Base-by-base conservation (phyloP, 2,797 vertebrate species). In the Cyclura pinguis region DNA sequence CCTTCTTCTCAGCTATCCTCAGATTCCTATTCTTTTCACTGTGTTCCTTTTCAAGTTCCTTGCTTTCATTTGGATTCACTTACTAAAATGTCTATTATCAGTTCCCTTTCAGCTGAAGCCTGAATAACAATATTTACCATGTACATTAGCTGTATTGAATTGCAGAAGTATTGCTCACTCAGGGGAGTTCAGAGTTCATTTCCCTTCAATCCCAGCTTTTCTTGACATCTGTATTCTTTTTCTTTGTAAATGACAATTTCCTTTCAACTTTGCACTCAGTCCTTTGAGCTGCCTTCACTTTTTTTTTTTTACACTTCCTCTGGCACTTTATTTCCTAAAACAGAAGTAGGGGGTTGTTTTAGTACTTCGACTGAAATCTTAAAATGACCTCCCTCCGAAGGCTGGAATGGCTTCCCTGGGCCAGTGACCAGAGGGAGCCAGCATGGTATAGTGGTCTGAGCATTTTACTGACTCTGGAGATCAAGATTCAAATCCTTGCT, bases 61-160 rank as follows among this genome's bases (percentile, higher is more conserved):
- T 73, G 38, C 87, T 84, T 89, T 89, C 88, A 84, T 84, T 84
- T 84, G 57, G 82, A 84, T 84, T 78, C 57, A 50, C 72, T 77
- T 83, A 74, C 38, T 2, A 72, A 76, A 62, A 86, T 57, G 87
- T 12, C 78, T 72, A 72, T 88, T 88, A 81, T 57, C 78, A 10
- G 87, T 72, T 47, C 64, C 64, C 80, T 82, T 72, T 88, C 87
- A 84, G 81, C 52, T 20, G 18, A 13, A 59, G 67, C 78, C 50
- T 50, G 76, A 80, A 67, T 87, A 50, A 74, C 69, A 62, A 42
- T 77, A 84, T 76, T 89, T 89, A 76, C 38, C 20, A 8, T 35
- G 27, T 87, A 6, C 59, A 50, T 67, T 78, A 64, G 73, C 38
- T 32, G 9, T 1, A 27, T 57, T 76, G 52, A 47, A 35, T n/a